Conservation (phyloP, 2,797 vertebrate species). For the Pelobates cultripes region DNA sequence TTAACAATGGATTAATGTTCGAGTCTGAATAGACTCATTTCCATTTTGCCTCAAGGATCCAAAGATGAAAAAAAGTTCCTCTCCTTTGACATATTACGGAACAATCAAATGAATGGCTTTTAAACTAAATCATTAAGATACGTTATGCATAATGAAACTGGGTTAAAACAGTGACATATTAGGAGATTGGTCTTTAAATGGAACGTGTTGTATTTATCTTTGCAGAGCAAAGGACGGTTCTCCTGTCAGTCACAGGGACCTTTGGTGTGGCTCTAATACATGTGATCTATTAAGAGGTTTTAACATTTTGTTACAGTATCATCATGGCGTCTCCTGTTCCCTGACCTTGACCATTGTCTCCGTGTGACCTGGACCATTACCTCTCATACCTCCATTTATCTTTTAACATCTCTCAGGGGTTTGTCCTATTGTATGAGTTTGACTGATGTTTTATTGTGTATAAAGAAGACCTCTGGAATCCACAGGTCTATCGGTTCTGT, state of each 20-base stretch:
- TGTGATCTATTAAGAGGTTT: slow-evolving; percentile 5
- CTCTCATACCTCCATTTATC: slow-evolving; percentile 22
- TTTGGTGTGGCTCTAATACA: slow-evolving; percentile 18
- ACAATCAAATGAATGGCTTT: neutral
- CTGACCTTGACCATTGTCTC: slow-evolving; percentile 23
- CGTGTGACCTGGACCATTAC: neutral
- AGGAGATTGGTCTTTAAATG: neutral
- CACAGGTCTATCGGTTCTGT: slow-evolving; percentile 4
- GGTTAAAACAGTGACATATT: neutral
- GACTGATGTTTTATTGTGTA: slow-evolving; percentile 13
- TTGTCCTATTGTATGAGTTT: slow-evolving; percentile 9
- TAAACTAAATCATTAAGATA: neutral
- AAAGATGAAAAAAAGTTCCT: neutral
- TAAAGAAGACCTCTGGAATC: slow-evolving; percentile 21
- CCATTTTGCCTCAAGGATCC: neutral
- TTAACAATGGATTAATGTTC: neutral
- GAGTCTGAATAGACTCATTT: neutral
- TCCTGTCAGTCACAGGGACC: slow-evolving; percentile 21
- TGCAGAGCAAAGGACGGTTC: slow-evolving; percentile 7
- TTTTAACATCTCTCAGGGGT: slow-evolving; percentile 33
- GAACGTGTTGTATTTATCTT: neutral
- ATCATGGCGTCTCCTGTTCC: slow-evolving; percentile 15
- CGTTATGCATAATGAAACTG: neutral
- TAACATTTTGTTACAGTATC: slow-evolving; percentile 20
- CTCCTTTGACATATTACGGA: neutral